Conservation (phyloP, 2,797 vertebrate species). For the Ceryle rudis region DNA sequence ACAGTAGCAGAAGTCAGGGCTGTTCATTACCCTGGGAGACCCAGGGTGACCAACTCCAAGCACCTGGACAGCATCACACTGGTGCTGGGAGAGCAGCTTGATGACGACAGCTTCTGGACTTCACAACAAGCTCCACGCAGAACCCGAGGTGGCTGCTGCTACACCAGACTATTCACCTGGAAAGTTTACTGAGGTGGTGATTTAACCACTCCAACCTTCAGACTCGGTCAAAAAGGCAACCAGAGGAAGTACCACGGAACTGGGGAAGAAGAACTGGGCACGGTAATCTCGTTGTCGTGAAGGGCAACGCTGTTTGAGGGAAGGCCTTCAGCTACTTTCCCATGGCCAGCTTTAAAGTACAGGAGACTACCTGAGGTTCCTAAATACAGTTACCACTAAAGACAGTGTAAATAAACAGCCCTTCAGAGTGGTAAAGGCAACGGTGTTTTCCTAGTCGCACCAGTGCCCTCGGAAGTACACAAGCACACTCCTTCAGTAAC, state of each 20-base stretch:
- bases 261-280: no score
- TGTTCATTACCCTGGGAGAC: not conserved
- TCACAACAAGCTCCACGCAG: not conserved
- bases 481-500: not conserved
- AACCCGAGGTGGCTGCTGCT: not conserved
- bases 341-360: not conserved
- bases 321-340: not conserved
- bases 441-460: not conserved
- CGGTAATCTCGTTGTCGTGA: not conserved
- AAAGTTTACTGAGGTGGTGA: not conserved
- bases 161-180: not conserved
- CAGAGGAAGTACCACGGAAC: not conserved
- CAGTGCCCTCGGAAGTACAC: not conserved
- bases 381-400: not conserved
- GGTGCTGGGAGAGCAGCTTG: not conserved
- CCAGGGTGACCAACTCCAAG: not conserved
- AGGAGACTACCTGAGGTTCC: not conserved
- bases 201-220: not conserved
- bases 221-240: not conserved
- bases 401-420: not conserved
- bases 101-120: not conserved
- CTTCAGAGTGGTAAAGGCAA: not conserved
- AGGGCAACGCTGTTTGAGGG: not conserved
- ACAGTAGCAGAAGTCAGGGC: not conserved
- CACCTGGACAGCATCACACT: not conserved